These are phyloP conservation scores for Patella depressa DNA, from an alignment of 2,888 invertebrate genomes.

Conservation along the genomic window DNA sequence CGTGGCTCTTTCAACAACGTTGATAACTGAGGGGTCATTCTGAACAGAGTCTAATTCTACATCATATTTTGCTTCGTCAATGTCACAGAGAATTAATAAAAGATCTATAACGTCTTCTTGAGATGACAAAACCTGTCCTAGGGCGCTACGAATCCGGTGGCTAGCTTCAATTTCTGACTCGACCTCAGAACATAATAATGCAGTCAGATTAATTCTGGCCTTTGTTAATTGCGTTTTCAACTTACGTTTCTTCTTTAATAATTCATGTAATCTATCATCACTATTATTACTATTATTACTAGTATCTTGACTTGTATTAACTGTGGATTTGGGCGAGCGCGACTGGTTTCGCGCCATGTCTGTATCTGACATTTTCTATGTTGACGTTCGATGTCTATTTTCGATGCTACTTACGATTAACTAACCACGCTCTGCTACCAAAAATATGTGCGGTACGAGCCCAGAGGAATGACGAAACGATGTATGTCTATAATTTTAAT, in stretches of 20 bases:
- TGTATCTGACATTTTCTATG: no score
- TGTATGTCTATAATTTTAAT: no score
- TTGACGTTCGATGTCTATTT: no score
- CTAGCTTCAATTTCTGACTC: background rate
- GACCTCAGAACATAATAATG: background rate
- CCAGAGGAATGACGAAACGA: background rate
- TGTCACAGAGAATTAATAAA: background rate
- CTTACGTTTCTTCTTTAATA: background rate
- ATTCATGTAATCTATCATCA: background rate
- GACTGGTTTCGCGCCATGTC: no score
- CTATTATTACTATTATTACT: no score
- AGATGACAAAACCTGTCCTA: background rate
- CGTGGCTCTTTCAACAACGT: no score
- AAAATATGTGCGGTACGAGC: background rate
- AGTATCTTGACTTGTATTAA: no score
- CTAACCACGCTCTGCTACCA: conserved; percentile 5
- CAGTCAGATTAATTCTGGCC: background rate
- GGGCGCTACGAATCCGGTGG: background rate
- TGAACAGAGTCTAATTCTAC: background rate
- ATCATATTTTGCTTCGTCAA: conserved; percentile 1
- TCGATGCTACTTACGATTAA: background rate
- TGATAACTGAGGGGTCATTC: background rate
- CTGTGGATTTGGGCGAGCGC: no score
- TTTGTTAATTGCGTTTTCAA: background rate
- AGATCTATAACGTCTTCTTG: background rate